Evolutionary conservation across 2,797 vertebrate genomes (phyloP).

Genomic region (Halcyon smyrnensis): DNA sequence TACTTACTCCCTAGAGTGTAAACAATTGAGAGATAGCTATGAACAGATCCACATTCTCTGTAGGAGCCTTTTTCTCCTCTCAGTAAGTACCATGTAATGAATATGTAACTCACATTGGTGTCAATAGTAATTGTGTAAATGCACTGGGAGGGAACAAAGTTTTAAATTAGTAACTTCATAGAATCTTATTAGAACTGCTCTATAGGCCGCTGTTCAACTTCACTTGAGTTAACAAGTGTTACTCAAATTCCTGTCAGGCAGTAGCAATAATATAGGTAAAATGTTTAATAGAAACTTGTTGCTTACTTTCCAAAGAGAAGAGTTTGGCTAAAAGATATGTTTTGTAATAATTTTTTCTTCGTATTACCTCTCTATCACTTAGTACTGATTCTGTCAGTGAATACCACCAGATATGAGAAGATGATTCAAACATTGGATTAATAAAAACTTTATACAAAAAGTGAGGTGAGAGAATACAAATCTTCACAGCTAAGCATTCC

Average conservation of each 20-base stretch:
- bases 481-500: not conserved
- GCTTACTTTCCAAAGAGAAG: conserved; percentile 2
- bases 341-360: not conserved
- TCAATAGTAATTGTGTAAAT: not conserved
- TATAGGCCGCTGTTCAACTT: not conserved
- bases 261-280: not conserved
- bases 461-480: not conserved
- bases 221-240: not conserved
- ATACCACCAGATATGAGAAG: not conserved
- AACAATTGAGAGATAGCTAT: conserved; percentile 34
- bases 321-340: not conserved
- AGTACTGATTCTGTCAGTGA: not conserved
- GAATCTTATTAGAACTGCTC: conserved; percentile 16
- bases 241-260: not conserved
- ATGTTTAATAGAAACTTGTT: not conserved
- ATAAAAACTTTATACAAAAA: not conserved
- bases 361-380: not conserved
- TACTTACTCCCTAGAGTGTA: conserved; percentile 49
- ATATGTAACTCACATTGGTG: not conserved
- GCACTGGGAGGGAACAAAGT: not conserved
- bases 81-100: not conserved
- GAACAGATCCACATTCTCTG: not conserved
- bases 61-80: not conserved
- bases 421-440: not conserved
- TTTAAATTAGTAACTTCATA: conserved; percentile 31